phyloP scores from a whole-genome alignment of 2,888 invertebrate species.

The Leptinotarsa peninsularis region DNA sequence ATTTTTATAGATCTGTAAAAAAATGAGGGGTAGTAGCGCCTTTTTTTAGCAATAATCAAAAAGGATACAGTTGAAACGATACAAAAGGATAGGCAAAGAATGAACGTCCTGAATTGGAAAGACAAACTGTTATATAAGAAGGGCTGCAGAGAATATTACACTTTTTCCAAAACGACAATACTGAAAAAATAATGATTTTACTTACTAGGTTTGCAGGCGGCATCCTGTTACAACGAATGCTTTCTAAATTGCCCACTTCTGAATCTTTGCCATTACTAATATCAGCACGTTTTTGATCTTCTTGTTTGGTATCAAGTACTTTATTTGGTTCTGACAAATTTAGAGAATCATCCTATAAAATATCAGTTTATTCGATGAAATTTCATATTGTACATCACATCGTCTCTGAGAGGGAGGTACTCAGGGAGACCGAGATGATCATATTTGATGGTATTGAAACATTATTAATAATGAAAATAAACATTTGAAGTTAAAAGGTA shows the following conservation, averaged over 20 bases:
- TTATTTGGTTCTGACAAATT: neutral
- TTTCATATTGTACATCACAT: neutral
- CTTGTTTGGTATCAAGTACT: neutral
- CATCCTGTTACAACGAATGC: slow-evolving; percentile 24
- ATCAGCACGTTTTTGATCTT: neutral
- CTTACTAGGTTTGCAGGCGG: slow-evolving; percentile 33
- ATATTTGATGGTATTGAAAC: neutral
- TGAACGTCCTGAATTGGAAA: no score
- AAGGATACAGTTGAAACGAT: neutral
- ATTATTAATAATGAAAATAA: no score
- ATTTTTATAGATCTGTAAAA: slow-evolving; percentile 53
- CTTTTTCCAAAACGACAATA: neutral
- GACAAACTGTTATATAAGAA: no score
- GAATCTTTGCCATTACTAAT: neutral
- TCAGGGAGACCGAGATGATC: neutral
- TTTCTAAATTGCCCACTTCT: neutral
- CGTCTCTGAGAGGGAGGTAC: no score
- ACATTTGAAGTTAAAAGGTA: no score
- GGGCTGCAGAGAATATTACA: no score
- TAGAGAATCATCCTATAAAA: neutral
- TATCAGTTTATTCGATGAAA: neutral
- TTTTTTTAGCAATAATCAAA: no score
- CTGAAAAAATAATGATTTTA: neutral
- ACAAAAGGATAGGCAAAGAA: no score
- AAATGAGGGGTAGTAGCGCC: no score